Conservation (phyloP, 2,888 invertebrate genomes). For the Archaeoteleia sp. region DNA sequence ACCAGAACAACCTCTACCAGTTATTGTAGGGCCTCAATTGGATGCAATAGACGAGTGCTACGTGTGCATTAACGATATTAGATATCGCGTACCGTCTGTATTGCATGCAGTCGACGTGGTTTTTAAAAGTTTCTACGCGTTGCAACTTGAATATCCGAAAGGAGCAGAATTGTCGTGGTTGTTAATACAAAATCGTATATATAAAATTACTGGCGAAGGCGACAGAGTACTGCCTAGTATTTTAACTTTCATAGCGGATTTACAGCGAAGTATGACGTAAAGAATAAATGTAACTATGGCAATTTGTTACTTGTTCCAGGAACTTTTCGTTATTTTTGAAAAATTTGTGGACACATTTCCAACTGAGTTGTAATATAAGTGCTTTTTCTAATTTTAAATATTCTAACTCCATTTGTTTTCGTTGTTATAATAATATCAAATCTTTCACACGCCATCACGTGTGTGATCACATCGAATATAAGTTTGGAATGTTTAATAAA, state of each 20-base stretch:
- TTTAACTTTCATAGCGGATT: conserved; percentile 22
- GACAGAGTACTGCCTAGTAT: conserved; percentile 24
- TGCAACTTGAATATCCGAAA: conserved; percentile 20
- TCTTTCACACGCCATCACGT: too few relatives aligned
- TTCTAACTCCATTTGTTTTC: too few relatives aligned
- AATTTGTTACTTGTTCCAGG: too few relatives aligned
- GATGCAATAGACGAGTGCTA: conserved; percentile 7
- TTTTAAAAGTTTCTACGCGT: conserved; percentile 33
- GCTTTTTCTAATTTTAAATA: too few relatives aligned
- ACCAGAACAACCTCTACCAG: conserved; percentile 22
- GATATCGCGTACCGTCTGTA: conserved; percentile 13
- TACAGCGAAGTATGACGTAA: too few relatives aligned
- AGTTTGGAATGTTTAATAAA: too few relatives aligned
- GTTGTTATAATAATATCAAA: too few relatives aligned
- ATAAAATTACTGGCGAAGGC: conserved; percentile 23
- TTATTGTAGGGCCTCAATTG: conserved; percentile 21
- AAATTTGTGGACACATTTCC: too few relatives aligned
- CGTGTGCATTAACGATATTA: conserved; percentile 22
- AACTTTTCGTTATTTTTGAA: too few relatives aligned
- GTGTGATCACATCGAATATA: too few relatives aligned
- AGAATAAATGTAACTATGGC: too few relatives aligned
- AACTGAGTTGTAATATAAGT: too few relatives aligned
- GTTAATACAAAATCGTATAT: conserved; percentile 32
- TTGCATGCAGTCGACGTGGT: conserved; percentile 14
- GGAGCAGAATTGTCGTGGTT: conserved; percentile 28